A percentile compares a stretch with the other conserved stretches of the same genome.
These are phyloP conservation scores for Recurvirostra avosetta DNA, from an alignment of 2,113 vertebrate genomes.

Conservation along the genomic window DNA sequence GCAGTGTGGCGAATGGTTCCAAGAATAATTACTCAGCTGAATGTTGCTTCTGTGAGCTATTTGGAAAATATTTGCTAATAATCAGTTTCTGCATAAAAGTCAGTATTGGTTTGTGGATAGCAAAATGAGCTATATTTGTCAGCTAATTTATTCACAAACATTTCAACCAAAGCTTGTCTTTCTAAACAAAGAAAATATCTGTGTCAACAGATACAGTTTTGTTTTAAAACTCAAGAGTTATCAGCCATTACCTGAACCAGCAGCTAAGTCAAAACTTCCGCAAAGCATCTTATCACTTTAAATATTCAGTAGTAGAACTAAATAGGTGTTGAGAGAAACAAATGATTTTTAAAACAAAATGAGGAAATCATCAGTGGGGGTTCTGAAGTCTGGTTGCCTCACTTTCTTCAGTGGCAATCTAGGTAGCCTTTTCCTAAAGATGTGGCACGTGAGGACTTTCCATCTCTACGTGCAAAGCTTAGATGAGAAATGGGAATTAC, in stretches of 20 bases:
- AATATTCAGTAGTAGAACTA: background rate
- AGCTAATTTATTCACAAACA: background rate
- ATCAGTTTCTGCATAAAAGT: background rate
- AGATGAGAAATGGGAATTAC: background rate
- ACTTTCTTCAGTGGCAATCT: background rate
- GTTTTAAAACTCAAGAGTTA: background rate
- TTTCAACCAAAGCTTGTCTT: background rate
- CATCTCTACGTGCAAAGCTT: background rate
- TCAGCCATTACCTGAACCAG: background rate
- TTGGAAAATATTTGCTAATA: slow-evolving; percentile 10
- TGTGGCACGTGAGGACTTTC: background rate
- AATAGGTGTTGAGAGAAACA: background rate
- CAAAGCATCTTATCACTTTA: background rate
- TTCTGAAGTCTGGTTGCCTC: background rate
- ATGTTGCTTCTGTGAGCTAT: background rate
- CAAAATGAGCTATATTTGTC: background rate
- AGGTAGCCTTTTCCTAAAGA: background rate
- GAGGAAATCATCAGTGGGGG: background rate
- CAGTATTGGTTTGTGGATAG: background rate
- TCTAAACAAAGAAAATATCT: background rate
- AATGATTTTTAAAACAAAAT: background rate
- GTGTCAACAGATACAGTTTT: background rate
- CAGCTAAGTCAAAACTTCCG: background rate
- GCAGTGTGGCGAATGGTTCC: background rate
- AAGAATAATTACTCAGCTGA: background rate